Evolutionary conservation across 1,140 invertebrate genomes (phyloP), one percentile per base, ranked within the genome.

Genomic region (Bursaphelenchus mucronatus): DNA sequence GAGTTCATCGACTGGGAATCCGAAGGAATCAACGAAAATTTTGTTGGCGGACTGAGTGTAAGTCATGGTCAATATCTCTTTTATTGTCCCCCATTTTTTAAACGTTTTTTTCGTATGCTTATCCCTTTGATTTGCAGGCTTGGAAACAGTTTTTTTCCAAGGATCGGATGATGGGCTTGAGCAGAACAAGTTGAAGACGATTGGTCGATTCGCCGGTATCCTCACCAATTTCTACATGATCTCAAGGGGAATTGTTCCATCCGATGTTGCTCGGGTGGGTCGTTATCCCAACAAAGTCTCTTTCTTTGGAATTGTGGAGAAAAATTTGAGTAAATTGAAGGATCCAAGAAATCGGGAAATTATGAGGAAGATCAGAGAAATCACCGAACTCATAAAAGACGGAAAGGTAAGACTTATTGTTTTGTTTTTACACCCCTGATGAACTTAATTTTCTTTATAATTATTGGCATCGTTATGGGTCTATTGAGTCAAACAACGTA

Each of bases 51-150:
- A 44, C 41, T 57, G 19, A 57, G 19, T 40, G 55, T 44, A 57
- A 57, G 15, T 39, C 55, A 40, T 44, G 46, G n/a, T 41, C n/a
- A 11, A 57, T 44, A 15, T 57, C 39, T 15, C 40, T 40, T 57
- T 40, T 44, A 57, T 44, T 57, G 40, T 57, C 41, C 19, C 46
- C 40, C 0, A 57, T 8, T 11, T 8, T 8, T 13, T 44, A 40
- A 15, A 19, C 55, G 41, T 57, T 44, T 8, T 9, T 15, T 5
- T 44, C 4, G 40, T 44, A 57, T 5, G 41, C 46, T 30, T 41
- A 30, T 44, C 55, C 43, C 46, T 57, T 57, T 9, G 19, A n/a
- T 0, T 40, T 41, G n/a, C 30, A 30, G 30, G 30, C 30, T 30
- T 30, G 30, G 30, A 30, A 30, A 30, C 30, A 30, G 30, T 30